Percentiles rank a stretch among this genome's conserved stretches.
These are phyloP conservation scores for Drosophila kokeensis DNA, from an alignment of 2,888 invertebrate species.

Conservation along the genomic window DNA sequence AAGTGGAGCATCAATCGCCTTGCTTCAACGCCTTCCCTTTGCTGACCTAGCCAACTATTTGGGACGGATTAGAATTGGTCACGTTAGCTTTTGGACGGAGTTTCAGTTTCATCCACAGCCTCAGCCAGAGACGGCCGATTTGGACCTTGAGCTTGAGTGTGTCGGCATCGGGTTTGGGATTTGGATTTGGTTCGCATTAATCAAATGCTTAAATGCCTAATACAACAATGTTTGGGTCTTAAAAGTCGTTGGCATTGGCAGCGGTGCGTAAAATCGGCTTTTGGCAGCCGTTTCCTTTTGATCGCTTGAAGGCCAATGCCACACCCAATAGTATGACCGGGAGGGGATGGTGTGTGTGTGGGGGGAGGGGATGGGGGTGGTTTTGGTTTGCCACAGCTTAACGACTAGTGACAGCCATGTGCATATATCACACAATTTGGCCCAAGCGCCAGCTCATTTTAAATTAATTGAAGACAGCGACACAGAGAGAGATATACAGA, in stretches of 20 bases:
- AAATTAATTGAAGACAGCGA: conserved; percentile 50
- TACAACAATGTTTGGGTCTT: conserved; percentile 22
- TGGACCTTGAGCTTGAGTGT: not conserved
- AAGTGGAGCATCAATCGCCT: conserved; percentile 42
- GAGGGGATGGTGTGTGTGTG: not conserved
- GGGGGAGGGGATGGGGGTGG: not conserved
- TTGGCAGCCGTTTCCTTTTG: conserved; percentile 19
- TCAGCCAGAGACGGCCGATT: not conserved
- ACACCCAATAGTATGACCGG: not conserved
- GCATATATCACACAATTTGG: conserved; percentile 25
- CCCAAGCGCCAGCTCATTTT: conserved; percentile 49
- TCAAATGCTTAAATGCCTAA: conserved; percentile 45
- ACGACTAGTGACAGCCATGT: conserved; percentile 21
- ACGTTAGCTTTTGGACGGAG: conserved; percentile 1
- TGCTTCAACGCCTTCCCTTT: conserved; percentile 44
- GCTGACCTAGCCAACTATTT: conserved; percentile 41
- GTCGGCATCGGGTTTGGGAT: not conserved
- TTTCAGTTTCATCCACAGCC: not conserved
- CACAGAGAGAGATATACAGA: not conserved
- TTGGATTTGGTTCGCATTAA: conserved; percentile 45
- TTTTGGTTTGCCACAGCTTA: not conserved
- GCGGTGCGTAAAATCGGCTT: conserved; percentile 46
- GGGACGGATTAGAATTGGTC: conserved; percentile 7
- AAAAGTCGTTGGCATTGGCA: conserved; percentile 36
- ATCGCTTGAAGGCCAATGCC: conserved; percentile 1